Percentiles rank a stretch among this genome's conserved stretches.
Evolutionary conservation across 2,113 vertebrate species (phyloP).

Genomic region (Phrynosoma platyrhinos): DNA sequence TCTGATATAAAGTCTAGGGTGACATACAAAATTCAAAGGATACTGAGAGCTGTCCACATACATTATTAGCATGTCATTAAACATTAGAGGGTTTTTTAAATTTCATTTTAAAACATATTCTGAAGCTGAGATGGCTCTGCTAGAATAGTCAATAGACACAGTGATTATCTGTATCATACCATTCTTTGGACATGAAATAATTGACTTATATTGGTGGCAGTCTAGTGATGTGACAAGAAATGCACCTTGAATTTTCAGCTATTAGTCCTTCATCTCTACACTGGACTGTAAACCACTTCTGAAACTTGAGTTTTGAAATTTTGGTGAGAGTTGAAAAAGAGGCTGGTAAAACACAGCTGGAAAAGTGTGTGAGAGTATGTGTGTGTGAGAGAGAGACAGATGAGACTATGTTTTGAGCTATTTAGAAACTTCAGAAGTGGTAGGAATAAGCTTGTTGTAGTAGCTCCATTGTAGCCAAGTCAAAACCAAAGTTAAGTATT

Average conservation of each 20-base stretch:
- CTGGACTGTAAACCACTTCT: conserved; percentile 11
- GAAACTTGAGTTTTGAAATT: conserved; percentile 12
- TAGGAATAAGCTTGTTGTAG: conserved; percentile 44
- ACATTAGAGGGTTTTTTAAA: conserved; percentile 25
- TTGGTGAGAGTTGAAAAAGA: conserved; percentile 2
- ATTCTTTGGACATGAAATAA: background rate
- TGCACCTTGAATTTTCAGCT: background rate
- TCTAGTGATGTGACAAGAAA: conserved; percentile 4
- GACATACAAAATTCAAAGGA: conserved; percentile 23
- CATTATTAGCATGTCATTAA: conserved; percentile 41
- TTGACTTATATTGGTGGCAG: conserved; percentile 32
- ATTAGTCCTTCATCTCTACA: background rate
- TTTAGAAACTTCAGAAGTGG: conserved; percentile 55
- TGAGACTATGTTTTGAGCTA: conserved; percentile 37
- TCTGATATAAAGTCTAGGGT: conserved; percentile 31
- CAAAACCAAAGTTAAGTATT: conserved; percentile 33
- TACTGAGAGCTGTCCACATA: conserved; percentile 32
- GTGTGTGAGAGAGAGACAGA: background rate
- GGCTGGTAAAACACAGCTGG: background rate
- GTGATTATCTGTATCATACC: background rate
- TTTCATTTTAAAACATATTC: conserved; percentile 18
- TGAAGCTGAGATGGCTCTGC: conserved; percentile 36
- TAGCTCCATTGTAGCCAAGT: conserved; percentile 44
- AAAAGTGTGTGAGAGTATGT: background rate
- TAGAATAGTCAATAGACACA: background rate